Percentiles rank a stretch among this genome's conserved stretches.
phyloP scores from a whole-genome alignment of 2,797 vertebrate species.

The Pangasius larnaudii region DNA sequence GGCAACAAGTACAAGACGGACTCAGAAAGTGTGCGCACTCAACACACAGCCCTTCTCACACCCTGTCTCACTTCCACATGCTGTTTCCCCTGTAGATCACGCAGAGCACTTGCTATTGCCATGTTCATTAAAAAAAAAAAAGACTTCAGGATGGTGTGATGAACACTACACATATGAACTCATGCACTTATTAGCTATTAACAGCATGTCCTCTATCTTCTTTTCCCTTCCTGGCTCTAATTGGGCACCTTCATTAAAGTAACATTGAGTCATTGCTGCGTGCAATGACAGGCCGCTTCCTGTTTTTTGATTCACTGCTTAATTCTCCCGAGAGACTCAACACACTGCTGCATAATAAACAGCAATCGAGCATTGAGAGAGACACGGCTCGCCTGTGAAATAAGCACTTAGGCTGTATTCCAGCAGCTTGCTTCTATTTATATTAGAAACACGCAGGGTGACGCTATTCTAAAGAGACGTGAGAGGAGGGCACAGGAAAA shows the following conservation, averaged over 20 bases:
- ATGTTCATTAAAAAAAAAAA: conserved; percentile 2
- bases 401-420: conserved; percentile 29
- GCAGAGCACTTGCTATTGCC: conserved; percentile 6
- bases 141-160: neutral
- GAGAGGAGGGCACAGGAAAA: conserved; percentile 22
- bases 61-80: conserved; percentile 21
- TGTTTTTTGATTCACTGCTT: conserved; percentile 49
- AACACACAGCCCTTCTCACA: conserved; percentile 13
- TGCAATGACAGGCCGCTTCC: conserved; percentile 44
- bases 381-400: conserved; percentile 30
- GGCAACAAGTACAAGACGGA: conserved; percentile 23
- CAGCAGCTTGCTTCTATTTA: conserved; percentile 21
- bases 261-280: conserved; percentile 23
- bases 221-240: conserved; percentile 38
- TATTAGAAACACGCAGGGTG: neutral
- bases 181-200: conserved; percentile 29
- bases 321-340: conserved; percentile 35
- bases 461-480: conserved; percentile 12
- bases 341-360: conserved; percentile 23
- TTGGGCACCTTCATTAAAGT: conserved; percentile 44
- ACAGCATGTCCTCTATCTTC: conserved; percentile 9
- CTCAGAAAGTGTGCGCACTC: neutral
- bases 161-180: neutral
- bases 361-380: conserved; percentile 18
- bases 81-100: conserved; percentile 21